Conservation (phyloP, 2,888 invertebrate genomes). For the Cantharis nigra region DNA sequence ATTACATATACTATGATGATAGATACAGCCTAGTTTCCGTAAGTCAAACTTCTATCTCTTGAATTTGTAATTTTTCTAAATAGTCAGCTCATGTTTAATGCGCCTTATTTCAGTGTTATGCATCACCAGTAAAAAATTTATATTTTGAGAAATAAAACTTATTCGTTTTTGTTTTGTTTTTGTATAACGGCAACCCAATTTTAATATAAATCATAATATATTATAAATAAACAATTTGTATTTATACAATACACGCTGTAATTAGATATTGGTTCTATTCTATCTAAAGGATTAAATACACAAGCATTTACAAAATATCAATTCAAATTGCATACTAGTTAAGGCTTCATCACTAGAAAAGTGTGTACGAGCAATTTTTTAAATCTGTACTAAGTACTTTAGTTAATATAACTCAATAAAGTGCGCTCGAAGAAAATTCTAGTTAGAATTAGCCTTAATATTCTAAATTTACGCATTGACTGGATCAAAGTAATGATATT, state of each 20-base stretch:
- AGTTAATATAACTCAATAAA: not conserved
- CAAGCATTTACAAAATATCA: conserved; percentile 12
- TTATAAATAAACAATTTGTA: conserved; percentile 9
- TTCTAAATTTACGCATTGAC: conserved; percentile 3
- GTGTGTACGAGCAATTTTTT: not conserved
- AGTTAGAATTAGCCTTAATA: conserved; percentile 1
- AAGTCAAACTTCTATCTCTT: not conserved
- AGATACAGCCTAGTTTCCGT: not conserved
- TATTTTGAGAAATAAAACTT: not conserved
- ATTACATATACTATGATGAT: not conserved
- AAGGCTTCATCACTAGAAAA: not conserved
- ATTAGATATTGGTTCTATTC: conserved; percentile 25
- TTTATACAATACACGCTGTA: conserved; percentile 26
- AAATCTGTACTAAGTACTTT: not conserved
- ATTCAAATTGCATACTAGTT: not conserved
- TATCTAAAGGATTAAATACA: conserved; percentile 21
- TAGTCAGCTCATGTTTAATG: not conserved
- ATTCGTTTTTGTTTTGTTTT: not conserved
- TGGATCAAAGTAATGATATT: not conserved
- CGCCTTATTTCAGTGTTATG: not conserved
- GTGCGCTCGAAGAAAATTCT: conserved; percentile 9
- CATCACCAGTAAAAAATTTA: not conserved
- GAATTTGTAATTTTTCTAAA: not conserved
- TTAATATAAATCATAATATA: not conserved
- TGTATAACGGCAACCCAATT: not conserved